Evolutionary conservation across 23 tunicate species (phyloP), one percentile per base, ranked within the genome.

Genomic region (Phallusia fumigata): DNA sequence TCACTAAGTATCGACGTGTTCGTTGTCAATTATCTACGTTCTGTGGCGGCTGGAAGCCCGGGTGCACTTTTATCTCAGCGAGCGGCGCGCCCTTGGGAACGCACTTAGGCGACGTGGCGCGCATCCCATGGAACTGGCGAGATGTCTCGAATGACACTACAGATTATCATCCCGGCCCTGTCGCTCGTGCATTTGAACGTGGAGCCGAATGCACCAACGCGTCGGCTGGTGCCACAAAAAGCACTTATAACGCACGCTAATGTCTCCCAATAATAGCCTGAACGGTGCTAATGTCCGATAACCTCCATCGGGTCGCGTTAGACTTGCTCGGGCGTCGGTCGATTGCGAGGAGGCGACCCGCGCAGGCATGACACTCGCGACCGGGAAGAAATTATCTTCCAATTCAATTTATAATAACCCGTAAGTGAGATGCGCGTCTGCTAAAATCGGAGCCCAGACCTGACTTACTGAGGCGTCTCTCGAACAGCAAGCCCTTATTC

Each of bases 191-290:
- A 58, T 8, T 58, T 58, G 69, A 58, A 58, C 69, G 69, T 58
- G 69, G 28, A 24, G 69, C 16, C 69, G 28, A 21, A 21, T 58
- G 69, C 69, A 6, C 69, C 47, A 40, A 3, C 28, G 69, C 69
- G 69, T 1, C 69, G 69, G 69, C 47, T 6, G 11, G 28, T 58
- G 69, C 69, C 69, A 58, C 69, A 58, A 24, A 58, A 58, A 58
- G 69, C 69, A 58, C 69, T 58, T 58, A 58, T 58, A 58, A 21
- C 69, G 28, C 69, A 58, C 69, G 69, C 69, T 58, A 58, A 58
- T 58, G 69, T 58, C 69, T 58, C 69, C 69, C 69, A 58, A 58
- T 58, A 58, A 58, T 58, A 58, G 69, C 69, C 69, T 58, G 69
- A 58, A 58, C 69, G 69, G 69, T 58, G 69, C 69, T 58, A 58